phyloP scores from a whole-genome alignment of 2,113 vertebrate genomes.

The Arothron firmamentum region DNA sequence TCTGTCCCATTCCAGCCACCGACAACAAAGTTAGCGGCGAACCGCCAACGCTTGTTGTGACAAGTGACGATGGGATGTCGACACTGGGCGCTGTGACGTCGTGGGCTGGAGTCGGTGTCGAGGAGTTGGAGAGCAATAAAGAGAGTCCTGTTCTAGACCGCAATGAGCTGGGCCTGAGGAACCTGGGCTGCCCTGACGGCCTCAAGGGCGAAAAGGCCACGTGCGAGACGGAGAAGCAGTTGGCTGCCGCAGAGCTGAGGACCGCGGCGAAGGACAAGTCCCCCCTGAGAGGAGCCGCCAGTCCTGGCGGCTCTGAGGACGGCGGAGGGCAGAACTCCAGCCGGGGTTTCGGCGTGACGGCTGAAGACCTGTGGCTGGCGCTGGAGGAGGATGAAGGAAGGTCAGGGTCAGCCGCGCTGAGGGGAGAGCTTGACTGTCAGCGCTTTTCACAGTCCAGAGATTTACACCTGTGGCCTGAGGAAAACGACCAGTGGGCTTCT shows the following conservation, averaged over 20 bases:
- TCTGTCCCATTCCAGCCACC: conserved; percentile 46
- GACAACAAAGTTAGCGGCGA: conserved; percentile 19
- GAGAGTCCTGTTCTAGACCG: conserved; percentile 48
- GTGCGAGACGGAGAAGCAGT: conserved; percentile 57
- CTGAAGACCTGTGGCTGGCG: conserved; percentile 62
- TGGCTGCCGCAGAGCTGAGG: conserved; percentile 60
- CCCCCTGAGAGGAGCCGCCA: conserved; percentile 30
- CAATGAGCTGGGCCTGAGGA: conserved; percentile 71
- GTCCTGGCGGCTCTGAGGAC: conserved; percentile 9
- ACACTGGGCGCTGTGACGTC: conserved; percentile 10
- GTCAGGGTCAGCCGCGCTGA: conserved; percentile 38
- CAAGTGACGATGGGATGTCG: conserved; percentile 25
- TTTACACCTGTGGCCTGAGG: conserved; percentile 65
- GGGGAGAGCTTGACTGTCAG: conserved; percentile 65
- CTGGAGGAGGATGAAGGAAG: conserved; percentile 60
- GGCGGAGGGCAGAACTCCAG: conserved; percentile 36
- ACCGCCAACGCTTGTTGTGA: conserved; percentile 7
- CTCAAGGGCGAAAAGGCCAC: conserved; percentile 37
- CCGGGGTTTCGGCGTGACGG: conserved; percentile 53
- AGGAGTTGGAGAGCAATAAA: conserved; percentile 16
- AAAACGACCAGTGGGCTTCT: conserved; percentile 77
- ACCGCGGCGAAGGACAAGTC: conserved; percentile 57
- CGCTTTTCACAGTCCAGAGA: conserved; percentile 57
- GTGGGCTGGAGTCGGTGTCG: conserved; percentile 39
- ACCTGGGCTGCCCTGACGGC: conserved; percentile 58